Percentiles rank a stretch among this genome's conserved stretches.
These are phyloP conservation scores for Eupeodes latifasciatus DNA, from an alignment of 2,888 invertebrate species.

Conservation along the genomic window DNA sequence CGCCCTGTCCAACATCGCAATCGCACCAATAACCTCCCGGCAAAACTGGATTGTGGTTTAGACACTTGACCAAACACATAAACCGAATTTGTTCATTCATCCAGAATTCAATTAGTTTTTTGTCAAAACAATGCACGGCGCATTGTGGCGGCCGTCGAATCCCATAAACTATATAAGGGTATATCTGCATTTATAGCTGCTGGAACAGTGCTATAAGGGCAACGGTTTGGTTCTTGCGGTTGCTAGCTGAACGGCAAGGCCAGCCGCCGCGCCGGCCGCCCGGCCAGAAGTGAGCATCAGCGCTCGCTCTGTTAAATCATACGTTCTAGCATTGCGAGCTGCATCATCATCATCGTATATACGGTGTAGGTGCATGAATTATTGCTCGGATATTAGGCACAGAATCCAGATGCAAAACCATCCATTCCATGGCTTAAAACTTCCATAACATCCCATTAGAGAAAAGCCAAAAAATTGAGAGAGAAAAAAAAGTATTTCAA, in stretches of 20 bases:
- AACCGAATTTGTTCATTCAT: slow-evolving; percentile 62
- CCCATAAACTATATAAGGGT: neutral
- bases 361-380: slow-evolving; percentile 44
- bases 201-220: neutral
- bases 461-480: neutral
- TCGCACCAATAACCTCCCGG: slow-evolving; percentile 14
- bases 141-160: slow-evolving; percentile 7
- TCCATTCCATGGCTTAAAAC: slow-evolving; percentile 23
- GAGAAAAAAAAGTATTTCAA: slow-evolving; percentile 6
- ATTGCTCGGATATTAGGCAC: slow-evolving; percentile 52
- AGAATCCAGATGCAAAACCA: slow-evolving; percentile 14
- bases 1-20: neutral
- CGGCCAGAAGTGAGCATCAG: neutral
- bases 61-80: slow-evolving; percentile 56
- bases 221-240: neutral
- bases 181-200: too few relatives aligned
- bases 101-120: slow-evolving; percentile 67
- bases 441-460: slow-evolving; percentile 32
- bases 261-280: neutral
- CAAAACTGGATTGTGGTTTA: slow-evolving; percentile 53
- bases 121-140: slow-evolving; percentile 48
- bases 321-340: slow-evolving; percentile 24
- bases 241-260: neutral
- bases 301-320: slow-evolving; percentile 31
- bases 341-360: neutral